Percentiles rank a stretch among this genome's conserved stretches.
Conservation (phyloP, 1,140 invertebrate genomes). For the Drosophila guanche region DNA sequence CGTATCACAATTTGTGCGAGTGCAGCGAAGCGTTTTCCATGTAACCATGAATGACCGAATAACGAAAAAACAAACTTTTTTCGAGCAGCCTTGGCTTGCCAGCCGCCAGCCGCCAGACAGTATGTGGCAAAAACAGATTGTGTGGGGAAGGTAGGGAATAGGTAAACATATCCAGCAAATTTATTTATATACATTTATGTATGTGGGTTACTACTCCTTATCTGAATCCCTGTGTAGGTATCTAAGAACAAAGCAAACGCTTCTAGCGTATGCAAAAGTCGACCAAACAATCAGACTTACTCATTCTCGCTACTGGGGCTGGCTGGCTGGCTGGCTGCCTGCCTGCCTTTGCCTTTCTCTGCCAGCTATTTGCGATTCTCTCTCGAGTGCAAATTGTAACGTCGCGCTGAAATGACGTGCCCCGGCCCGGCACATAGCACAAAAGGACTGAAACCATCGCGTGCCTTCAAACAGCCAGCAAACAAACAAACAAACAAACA, state of each 20-base stretch:
- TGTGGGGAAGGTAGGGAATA: no score
- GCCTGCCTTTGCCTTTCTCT: not conserved
- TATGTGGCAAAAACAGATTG: no score
- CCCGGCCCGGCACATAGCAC: slow-evolving; percentile 47
- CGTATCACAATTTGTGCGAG: slow-evolving; percentile 4
- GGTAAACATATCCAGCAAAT: no score
- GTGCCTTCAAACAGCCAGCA: slow-evolving; percentile 40
- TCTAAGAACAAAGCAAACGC: not conserved
- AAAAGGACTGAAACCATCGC: slow-evolving; percentile 37
- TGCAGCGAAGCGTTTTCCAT: slow-evolving; percentile 55
- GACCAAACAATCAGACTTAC: not conserved
- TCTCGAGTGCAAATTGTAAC: slow-evolving; percentile 71
- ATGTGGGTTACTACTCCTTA: no score
- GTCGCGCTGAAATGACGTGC: slow-evolving; percentile 69
- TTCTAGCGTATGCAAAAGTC: slow-evolving; percentile 31
- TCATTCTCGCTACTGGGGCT: no score
- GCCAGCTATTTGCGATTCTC: slow-evolving; percentile 13
- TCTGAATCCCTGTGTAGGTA: no score
- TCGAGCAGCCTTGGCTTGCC: slow-evolving; percentile 19
- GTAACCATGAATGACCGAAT: slow-evolving; percentile 18
- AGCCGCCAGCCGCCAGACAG: no score
- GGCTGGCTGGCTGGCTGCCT: no score
- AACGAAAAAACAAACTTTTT: slow-evolving; percentile 4
- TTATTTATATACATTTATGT: no score
- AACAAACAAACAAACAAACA: slow-evolving; percentile 18